Conservation (phyloP, 2,113 vertebrate genomes). For the Scolopax mira region DNA sequence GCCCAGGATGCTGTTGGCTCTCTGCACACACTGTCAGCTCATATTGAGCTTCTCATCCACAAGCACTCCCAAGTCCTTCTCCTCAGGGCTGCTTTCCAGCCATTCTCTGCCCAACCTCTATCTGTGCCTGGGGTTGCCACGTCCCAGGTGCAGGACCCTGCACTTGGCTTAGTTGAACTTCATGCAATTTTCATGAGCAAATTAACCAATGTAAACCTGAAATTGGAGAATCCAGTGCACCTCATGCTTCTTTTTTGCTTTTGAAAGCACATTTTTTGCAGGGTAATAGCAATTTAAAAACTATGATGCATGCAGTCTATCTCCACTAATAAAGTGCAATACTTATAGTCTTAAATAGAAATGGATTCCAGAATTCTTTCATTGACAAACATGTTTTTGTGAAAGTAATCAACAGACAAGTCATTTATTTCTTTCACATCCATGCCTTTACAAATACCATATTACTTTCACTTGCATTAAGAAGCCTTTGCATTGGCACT, state of each 20-base stretch:
- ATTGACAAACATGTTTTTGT: background rate
- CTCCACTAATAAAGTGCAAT: background rate
- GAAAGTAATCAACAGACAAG: background rate
- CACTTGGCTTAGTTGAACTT: too few species aligned
- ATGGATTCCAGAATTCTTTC: background rate
- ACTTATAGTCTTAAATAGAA: background rate
- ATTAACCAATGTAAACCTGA: background rate
- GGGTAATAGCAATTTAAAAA: background rate
- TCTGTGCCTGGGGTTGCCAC: too few species aligned
- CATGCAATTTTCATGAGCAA: too few species aligned
- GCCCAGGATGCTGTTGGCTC: too few species aligned
- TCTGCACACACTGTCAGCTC: too few species aligned
- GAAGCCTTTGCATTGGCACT: background rate
- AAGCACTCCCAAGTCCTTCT: too few species aligned
- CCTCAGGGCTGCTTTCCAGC: too few species aligned
- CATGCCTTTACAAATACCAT: background rate
- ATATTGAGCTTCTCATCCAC: too few species aligned
- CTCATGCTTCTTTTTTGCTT: background rate
- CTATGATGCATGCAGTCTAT: background rate
- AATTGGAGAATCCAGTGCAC: background rate
- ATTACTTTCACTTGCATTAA: background rate
- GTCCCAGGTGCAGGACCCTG: too few species aligned
- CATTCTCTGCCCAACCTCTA: too few species aligned
- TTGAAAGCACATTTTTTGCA: background rate
- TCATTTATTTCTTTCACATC: background rate